phyloP scores from a whole-genome alignment of 2,113 vertebrate species.

The Glaucidium brasilianum region DNA sequence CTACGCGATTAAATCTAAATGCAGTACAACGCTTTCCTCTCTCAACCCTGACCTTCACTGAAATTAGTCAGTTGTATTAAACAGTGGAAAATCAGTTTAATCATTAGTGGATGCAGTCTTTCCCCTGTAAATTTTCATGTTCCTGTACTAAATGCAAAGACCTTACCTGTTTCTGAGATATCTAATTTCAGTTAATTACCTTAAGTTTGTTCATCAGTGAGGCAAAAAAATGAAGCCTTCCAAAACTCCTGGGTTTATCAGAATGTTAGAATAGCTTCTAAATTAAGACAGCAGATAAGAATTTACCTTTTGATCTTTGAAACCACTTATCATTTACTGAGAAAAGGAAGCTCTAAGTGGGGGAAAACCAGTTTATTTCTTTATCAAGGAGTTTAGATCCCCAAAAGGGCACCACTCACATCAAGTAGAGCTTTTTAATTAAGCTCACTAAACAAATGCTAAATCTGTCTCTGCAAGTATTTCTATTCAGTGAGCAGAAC shows the following conservation, averaged over 20 bases:
- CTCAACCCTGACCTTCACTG: neutral
- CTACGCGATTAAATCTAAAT: neutral
- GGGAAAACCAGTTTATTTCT: conserved; percentile 29
- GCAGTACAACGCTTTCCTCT: neutral
- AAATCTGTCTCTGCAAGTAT: conserved; percentile 28
- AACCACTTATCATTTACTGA: neutral
- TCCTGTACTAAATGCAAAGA: neutral
- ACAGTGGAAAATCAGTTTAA: neutral
- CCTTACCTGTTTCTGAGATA: neutral
- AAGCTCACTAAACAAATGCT: conserved; percentile 47
- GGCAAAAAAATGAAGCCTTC: neutral
- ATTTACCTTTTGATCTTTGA: conserved; percentile 25
- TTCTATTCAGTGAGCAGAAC: conserved; percentile 3
- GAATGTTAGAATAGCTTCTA: conserved; percentile 4
- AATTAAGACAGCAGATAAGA: conserved; percentile 8
- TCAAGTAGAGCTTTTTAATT: conserved; percentile 48
- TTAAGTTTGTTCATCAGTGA: neutral
- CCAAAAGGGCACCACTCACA: conserved; percentile 8
- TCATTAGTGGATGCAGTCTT: neutral
- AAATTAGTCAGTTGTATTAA: neutral
- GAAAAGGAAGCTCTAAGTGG: neutral
- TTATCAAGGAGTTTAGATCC: conserved; percentile 5
- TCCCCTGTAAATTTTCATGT: neutral
- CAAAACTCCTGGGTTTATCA: neutral
- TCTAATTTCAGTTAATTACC: neutral